Percentiles rank a stretch among this genome's conserved stretches.
Conservation (phyloP, 2,888 invertebrate genomes). For the Congeria kusceri region DNA sequence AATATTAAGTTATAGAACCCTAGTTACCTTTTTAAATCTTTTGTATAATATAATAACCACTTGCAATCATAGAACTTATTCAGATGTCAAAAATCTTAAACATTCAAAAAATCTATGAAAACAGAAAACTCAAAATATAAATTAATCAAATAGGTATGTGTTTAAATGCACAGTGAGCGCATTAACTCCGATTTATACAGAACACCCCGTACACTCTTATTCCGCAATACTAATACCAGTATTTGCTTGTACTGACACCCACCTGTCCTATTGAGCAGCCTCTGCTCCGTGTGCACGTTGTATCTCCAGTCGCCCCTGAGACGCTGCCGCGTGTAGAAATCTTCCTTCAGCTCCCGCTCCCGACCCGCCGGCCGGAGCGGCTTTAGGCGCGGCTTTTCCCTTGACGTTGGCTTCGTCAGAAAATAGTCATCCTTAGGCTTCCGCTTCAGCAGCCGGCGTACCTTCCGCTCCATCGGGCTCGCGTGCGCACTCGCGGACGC, state of each 20-base stretch:
- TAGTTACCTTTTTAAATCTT: too few species aligned
- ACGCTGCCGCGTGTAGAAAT: background rate
- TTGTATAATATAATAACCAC: too few species aligned
- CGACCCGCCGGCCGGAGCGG: background rate
- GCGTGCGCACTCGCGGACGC: background rate
- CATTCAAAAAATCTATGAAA: too few species aligned
- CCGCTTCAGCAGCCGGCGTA: background rate
- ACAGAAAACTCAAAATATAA: too few species aligned
- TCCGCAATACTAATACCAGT: too few species aligned
- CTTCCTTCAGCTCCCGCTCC: background rate
- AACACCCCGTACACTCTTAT: too few species aligned
- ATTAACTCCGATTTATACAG: too few species aligned
- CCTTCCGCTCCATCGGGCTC: constrained; percentile 8
- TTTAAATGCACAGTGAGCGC: too few species aligned
- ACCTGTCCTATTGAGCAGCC: background rate
- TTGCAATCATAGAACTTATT: too few species aligned
- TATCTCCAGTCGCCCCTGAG: constrained; percentile 1
- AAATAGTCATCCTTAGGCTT: constrained; percentile 2
- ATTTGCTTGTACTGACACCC: background rate
- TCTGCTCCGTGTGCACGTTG: background rate
- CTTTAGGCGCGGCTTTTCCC: constrained; percentile 15
- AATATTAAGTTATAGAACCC: too few species aligned
- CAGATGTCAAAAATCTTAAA: too few species aligned
- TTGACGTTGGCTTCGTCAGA: background rate
- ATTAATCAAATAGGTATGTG: too few species aligned